These are phyloP conservation scores for Chaetoderma sp. DNA, from an alignment of 2,888 invertebrate genomes.

Conservation along the genomic window DNA sequence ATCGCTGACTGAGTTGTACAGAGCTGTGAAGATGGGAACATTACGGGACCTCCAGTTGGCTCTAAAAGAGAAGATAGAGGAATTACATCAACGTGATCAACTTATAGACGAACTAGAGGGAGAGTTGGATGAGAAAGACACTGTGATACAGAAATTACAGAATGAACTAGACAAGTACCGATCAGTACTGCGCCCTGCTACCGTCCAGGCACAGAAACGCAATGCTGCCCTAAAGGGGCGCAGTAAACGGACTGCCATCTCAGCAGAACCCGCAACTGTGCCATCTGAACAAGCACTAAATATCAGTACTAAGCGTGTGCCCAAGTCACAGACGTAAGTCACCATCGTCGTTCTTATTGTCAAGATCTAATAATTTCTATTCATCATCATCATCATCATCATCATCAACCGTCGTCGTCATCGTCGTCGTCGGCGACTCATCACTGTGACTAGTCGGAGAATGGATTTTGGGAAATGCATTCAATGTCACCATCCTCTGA, in stretches of 20 bases:
- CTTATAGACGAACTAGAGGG: conserved; percentile 78
- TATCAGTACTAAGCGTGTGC: conserved; percentile 32
- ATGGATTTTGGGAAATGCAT: too few species aligned
- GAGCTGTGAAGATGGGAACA: conserved; percentile 73
- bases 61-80: conserved; percentile 80
- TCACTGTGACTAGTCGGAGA: too few species aligned
- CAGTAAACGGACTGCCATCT: conserved; percentile 66
- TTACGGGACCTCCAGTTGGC: conserved; percentile 79
- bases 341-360: conserved; percentile 51
- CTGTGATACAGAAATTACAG: conserved; percentile 61
- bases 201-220: conserved; percentile 15
- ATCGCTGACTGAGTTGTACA: not conserved
- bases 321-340: conserved; percentile 48
- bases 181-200: conserved; percentile 51
- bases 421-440: too few species aligned
- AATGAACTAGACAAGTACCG: conserved; percentile 65
- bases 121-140: conserved; percentile 71
- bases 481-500: too few species aligned
- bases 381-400: not conserved
- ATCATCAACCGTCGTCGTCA: too few species aligned
- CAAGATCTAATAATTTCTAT: too few species aligned
- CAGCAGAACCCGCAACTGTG: conserved; percentile 66
- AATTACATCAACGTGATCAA: conserved; percentile 79
- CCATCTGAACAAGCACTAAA: conserved; percentile 68
- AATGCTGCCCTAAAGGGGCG: conserved; percentile 71